Evolutionary conservation across 2,113 vertebrate species (phyloP).

Genomic region (Furnarius figulus): DNA sequence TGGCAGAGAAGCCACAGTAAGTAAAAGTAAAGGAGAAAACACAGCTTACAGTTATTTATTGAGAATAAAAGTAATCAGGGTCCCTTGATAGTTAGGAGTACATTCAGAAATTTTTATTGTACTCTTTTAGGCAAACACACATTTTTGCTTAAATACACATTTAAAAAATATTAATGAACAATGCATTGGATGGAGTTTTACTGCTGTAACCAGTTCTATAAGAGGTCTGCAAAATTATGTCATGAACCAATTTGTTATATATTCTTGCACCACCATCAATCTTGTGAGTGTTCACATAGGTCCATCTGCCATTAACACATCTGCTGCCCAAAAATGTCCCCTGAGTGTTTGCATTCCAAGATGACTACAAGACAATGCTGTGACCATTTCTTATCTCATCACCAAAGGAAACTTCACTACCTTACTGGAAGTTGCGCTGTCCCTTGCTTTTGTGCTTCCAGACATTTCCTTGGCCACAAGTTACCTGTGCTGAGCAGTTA

Average conservation of each 20-base stretch:
- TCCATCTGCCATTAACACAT: not conserved
- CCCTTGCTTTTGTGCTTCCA: not conserved
- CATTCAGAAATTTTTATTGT: not conserved
- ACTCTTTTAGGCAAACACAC: not conserved
- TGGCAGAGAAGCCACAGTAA: not conserved
- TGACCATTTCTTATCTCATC: not conserved
- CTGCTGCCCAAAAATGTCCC: not conserved
- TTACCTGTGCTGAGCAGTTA: not conserved
- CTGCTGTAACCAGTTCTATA: not conserved
- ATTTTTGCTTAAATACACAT: not conserved
- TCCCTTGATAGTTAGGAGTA: not conserved
- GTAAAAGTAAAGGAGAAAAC: not conserved
- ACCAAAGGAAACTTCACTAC: not conserved
- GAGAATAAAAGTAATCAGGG: not conserved
- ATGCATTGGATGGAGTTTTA: not conserved
- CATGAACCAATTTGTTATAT: not conserved
- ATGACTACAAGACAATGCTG: not conserved
- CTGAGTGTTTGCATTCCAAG: not conserved
- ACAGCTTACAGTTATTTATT: not conserved
- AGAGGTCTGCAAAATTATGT: not conserved
- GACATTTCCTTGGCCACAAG: not conserved
- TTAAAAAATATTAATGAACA: not conserved
- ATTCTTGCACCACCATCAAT: not conserved
- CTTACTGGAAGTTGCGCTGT: not conserved
- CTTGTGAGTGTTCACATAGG: no score